These are phyloP conservation scores for Cryptomyrus ogoouensis DNA, from an alignment of 2,113 vertebrate genomes.

Conservation along the genomic window DNA sequence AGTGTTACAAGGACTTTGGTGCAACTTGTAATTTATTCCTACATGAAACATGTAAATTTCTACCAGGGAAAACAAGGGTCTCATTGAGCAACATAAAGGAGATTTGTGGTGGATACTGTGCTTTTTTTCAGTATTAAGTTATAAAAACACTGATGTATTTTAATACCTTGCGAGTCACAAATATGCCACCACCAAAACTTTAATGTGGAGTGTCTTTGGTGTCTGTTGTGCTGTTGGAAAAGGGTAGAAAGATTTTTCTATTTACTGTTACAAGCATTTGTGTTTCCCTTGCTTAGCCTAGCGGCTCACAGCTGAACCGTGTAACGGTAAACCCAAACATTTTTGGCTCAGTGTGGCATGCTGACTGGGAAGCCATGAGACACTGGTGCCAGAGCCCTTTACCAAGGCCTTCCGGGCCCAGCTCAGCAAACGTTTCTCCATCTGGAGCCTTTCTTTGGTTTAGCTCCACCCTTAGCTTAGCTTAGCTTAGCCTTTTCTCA, in stretches of 20 bases:
- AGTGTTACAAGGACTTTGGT: slow-evolving; percentile 38
- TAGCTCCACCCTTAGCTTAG: background rate
- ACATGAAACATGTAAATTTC: slow-evolving; percentile 61
- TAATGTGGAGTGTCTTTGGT: background rate
- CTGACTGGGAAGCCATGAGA: background rate
- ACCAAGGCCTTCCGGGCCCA: background rate
- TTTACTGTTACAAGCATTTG: background rate
- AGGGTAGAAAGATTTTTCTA: background rate
- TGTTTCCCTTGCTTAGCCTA: background rate
- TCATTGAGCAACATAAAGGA: slow-evolving; percentile 53
- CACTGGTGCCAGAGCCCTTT: background rate
- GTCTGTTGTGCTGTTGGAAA: background rate
- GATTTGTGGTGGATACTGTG: slow-evolving; percentile 46
- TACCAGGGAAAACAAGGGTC: slow-evolving; percentile 42
- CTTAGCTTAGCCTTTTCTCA: background rate
- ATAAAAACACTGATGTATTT: slow-evolving; percentile 37
- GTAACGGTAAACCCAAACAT: background rate
- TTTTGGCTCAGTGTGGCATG: background rate
- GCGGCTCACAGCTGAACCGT: background rate
- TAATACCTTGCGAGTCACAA: background rate
- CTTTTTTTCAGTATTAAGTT: slow-evolving; percentile 29
- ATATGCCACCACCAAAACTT: background rate
- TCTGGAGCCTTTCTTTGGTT: background rate
- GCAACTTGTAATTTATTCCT: slow-evolving; percentile 55
- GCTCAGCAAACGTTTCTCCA: background rate